Conservation (phyloP, 1,140 invertebrate genomes). For the Sycophaga agraensis region DNA sequence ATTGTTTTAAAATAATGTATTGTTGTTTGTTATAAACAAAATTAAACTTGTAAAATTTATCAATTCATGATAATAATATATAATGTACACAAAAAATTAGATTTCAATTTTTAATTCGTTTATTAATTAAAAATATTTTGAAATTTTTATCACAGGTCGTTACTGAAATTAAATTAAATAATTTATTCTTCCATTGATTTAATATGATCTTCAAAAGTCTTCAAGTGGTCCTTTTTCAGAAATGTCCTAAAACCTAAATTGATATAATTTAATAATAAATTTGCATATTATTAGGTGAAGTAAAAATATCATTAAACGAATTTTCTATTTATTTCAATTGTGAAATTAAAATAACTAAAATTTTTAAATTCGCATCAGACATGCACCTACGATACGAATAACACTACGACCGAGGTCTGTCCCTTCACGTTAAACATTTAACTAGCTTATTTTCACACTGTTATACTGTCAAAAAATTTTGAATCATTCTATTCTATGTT, state of each 20-base stretch:
- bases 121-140: constrained; percentile 1
- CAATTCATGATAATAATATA: background rate
- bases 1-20: constrained; percentile 18
- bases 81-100: background rate
- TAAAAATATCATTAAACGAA: too few species aligned
- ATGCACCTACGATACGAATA: too few species aligned
- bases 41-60: constrained; percentile 13
- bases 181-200: background rate
- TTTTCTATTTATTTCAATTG: too few species aligned
- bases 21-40: constrained; percentile 23
- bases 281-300: too few species aligned
- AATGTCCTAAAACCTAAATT: constrained; percentile 44
- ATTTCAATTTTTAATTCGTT: background rate
- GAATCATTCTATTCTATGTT: too few species aligned
- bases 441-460: too few species aligned
- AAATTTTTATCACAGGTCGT: background rate
- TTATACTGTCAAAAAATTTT: too few species aligned
- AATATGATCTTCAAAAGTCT: constrained; percentile 13
- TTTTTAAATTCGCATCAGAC: too few species aligned
- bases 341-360: too few species aligned
- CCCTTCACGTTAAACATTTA: too few species aligned
- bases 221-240: constrained; percentile 41
- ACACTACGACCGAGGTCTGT: too few species aligned
- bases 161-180: too few species aligned
- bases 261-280: constrained; percentile 11